A percentile compares a stretch with the other conserved stretches of the same genome.
phyloP scores from a whole-genome alignment of 2,113 vertebrate species.

The Silurus asotus region DNA sequence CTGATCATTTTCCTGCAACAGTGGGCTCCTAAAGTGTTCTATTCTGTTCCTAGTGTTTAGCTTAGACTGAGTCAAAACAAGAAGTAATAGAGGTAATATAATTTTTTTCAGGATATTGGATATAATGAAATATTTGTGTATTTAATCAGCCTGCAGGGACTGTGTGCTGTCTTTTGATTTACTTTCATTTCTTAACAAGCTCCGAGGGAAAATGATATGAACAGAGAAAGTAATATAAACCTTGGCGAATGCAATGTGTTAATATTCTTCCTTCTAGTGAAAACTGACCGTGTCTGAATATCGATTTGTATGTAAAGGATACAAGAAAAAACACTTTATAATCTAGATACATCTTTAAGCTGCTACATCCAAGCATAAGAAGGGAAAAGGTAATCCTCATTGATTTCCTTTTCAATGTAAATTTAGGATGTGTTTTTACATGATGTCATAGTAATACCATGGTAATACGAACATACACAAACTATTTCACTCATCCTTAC shows the following conservation, averaged over 20 bases:
- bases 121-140: not conserved
- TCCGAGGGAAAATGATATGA: not conserved
- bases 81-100: not conserved
- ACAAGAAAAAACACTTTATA: not conserved
- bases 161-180: not conserved
- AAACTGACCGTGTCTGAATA: not conserved
- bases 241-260: not conserved
- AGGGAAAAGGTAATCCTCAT: not conserved
- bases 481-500: not conserved
- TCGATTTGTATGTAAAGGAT: not conserved
- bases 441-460: not conserved
- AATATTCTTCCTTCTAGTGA: not conserved
- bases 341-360: not conserved
- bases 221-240: not conserved
- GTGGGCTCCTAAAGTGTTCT: not conserved
- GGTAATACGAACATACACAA: not conserved
- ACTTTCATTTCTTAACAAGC: not conserved
- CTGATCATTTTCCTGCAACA: not conserved
- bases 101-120: not conserved
- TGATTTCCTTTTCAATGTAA: not conserved
- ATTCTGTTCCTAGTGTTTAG: not conserved
- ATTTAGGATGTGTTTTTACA: not conserved
- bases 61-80: not conserved
- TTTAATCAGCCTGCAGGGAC: not conserved
- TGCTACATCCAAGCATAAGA: not conserved